These are phyloP conservation scores for Fopius arisanus DNA, from an alignment of 1,140 invertebrate genomes.

Conservation along the genomic window DNA sequence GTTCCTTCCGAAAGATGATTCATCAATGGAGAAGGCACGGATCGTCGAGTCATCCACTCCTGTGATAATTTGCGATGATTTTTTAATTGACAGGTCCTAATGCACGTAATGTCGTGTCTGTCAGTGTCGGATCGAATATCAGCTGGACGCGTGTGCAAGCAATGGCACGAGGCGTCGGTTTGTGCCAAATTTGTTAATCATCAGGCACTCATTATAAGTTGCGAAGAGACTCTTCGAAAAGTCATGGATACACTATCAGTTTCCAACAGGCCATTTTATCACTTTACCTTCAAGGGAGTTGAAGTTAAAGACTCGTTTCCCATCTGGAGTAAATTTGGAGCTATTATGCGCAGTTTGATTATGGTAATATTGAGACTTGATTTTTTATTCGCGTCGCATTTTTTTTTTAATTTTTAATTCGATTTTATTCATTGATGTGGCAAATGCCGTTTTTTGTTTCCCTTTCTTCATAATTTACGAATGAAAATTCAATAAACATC, in stretches of 20 bases:
- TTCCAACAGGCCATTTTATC: constrained; percentile 60
- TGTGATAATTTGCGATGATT: background rate
- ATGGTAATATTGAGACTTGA: too few relatives aligned
- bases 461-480: too few relatives aligned
- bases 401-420: background rate
- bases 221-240: constrained; percentile 61
- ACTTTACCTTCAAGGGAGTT: constrained; percentile 70
- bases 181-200: constrained; percentile 67
- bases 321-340: constrained; percentile 60
- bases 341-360: constrained; percentile 57
- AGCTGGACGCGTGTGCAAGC: constrained; percentile 68
- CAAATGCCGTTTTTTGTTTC: too few relatives aligned
- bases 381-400: background rate
- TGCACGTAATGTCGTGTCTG: constrained; percentile 71
- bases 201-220: constrained; percentile 65
- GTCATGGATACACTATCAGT: constrained; percentile 63
- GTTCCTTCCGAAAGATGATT: background rate
- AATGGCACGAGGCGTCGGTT: constrained; percentile 69
- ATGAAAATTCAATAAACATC: too few relatives aligned
- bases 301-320: constrained; percentile 61
- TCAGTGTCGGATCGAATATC: constrained; percentile 68
- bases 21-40: too few relatives aligned
- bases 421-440: background rate
- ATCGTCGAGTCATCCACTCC: background rate
- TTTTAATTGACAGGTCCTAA: constrained; percentile 66